Conservation (phyloP, 2,797 vertebrate genomes). For the Gallinago nigripennis region DNA sequence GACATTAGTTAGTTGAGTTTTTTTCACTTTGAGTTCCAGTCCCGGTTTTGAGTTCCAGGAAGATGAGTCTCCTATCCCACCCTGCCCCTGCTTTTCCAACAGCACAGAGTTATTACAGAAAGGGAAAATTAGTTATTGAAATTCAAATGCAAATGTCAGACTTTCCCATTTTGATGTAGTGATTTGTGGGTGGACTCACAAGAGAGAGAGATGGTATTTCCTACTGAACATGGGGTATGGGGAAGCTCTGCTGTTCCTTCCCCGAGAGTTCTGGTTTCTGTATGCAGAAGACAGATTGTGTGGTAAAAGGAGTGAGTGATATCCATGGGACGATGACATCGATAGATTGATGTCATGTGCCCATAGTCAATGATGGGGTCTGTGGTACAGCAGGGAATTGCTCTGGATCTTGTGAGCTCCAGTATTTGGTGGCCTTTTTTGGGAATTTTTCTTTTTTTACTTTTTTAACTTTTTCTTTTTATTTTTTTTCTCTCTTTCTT, state of each 20-base stretch:
- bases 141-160: neutral
- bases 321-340: fast-evolving
- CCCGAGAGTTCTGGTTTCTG: neutral
- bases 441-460: neutral
- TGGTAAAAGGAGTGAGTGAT: neutral
- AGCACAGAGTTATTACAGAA: neutral
- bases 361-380: too few species aligned
- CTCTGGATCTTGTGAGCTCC: neutral
- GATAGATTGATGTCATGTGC: neutral
- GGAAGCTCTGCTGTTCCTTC: neutral
- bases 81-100: neutral
- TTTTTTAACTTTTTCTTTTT: neutral
- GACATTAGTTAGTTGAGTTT: neutral
- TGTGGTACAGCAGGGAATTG: neutral
- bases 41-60: neutral
- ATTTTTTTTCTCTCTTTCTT: too few species aligned
- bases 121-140: neutral
- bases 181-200: neutral
- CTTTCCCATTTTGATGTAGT: neutral
- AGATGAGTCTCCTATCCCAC: neutral
- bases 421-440: neutral
- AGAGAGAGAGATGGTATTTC: neutral
- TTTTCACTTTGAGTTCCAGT: neutral
- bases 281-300: neutral
- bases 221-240: neutral